Conservation (phyloP, 2,797 vertebrate species). For the Karalla daura region DNA sequence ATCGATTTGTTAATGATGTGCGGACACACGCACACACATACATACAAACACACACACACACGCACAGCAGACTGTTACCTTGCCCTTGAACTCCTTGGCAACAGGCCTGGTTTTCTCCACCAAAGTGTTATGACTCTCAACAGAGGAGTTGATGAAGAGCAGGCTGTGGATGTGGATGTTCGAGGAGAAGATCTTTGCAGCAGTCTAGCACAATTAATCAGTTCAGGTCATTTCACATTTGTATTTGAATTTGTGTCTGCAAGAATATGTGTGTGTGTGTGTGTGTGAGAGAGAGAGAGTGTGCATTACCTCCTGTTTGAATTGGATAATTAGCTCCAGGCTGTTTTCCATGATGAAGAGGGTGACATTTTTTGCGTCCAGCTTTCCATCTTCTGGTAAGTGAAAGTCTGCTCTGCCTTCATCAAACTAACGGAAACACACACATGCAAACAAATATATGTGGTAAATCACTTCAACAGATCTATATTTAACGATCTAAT, state of each 20-base stretch:
- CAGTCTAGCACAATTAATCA: constrained; percentile 76
- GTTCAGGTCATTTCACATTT: neutral
- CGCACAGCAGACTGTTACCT: constrained; percentile 77
- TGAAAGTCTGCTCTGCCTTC: constrained; percentile 86
- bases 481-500: neutral
- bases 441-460: neutral
- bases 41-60: neutral
- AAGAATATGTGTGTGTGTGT: neutral
- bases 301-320: constrained; percentile 83
- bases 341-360: constrained; percentile 87
- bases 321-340: constrained; percentile 87
- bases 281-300: constrained; percentile 10
- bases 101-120: constrained; percentile 64
- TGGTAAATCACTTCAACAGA: too few species aligned
- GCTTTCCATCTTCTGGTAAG: constrained; percentile 70
- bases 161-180: constrained; percentile 87
- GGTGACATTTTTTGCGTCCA: constrained; percentile 79
- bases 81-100: constrained; percentile 84
- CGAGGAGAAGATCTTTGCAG: constrained; percentile 87
- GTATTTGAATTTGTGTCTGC: neutral
- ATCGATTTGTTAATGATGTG: neutral
- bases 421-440: constrained; percentile 84
- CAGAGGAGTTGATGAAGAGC: constrained; percentile 89
- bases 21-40: neutral
- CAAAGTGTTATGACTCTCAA: constrained; percentile 75